phyloP scores from a whole-genome alignment of 1,140 invertebrate species.

The Solenopsis fugax region DNA sequence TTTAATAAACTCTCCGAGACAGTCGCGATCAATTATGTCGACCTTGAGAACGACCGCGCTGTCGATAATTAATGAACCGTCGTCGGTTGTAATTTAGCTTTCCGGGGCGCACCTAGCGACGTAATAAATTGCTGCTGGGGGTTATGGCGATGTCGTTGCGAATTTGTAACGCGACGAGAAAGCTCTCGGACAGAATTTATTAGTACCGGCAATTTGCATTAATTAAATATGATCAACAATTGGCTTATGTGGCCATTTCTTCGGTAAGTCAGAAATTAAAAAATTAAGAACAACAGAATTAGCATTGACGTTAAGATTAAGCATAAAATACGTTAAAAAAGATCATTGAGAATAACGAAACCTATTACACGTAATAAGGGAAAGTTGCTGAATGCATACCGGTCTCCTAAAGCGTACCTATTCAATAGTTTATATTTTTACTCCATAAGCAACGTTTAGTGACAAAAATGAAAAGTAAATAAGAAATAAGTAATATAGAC shows the following conservation, averaged over 20 bases:
- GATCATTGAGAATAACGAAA: not conserved
- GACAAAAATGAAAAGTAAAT: too few relatives aligned
- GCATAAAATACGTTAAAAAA: not conserved
- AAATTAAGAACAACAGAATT: not conserved
- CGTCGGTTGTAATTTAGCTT: conserved; percentile 53
- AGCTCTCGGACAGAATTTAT: not conserved
- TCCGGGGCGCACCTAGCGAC: conserved; percentile 3
- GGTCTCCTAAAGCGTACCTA: too few relatives aligned
- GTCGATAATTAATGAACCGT: conserved; percentile 59
- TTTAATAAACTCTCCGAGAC: conserved; percentile 45
- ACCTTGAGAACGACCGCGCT: conserved; percentile 31
- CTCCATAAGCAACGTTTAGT: too few relatives aligned
- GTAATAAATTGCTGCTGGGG: conserved; percentile 34
- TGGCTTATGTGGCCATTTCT: not conserved
- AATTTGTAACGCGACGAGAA: not conserved
- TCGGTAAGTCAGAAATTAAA: not conserved
- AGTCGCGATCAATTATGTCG: conserved; percentile 50
- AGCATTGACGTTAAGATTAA: not conserved
- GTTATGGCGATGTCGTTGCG: conserved; percentile 5
- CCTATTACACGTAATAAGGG: too few relatives aligned
- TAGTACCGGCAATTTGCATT: not conserved
- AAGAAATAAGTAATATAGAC: too few relatives aligned
- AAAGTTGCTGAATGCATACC: too few relatives aligned
- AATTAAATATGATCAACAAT: conserved; percentile 23
- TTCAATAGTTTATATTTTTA: too few relatives aligned